Percentiles rank a stretch among this genome's conserved stretches.
These are phyloP conservation scores for Masnerella sp. DNA, from an alignment of 2,888 invertebrate genomes.

Conservation along the genomic window DNA sequence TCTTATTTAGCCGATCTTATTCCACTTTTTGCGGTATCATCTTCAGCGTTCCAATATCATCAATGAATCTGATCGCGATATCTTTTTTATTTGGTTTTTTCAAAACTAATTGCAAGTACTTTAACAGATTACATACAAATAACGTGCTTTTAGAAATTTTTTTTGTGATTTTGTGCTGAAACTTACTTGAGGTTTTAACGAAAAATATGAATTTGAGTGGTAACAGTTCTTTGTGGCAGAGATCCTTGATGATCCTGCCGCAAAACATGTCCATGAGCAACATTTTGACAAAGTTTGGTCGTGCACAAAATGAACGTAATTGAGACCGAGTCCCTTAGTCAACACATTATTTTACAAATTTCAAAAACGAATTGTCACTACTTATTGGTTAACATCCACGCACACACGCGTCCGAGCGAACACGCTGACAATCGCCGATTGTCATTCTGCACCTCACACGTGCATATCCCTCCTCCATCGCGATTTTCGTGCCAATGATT, in stretches of 20 bases:
- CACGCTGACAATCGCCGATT: constrained; percentile 54
- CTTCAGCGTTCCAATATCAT: neutral
- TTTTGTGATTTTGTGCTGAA: too few species aligned
- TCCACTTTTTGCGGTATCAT: neutral
- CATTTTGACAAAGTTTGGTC: constrained; percentile 66
- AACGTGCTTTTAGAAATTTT: too few species aligned
- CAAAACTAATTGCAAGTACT: neutral
- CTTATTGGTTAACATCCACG: constrained; percentile 38
- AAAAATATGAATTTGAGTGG: constrained; percentile 88
- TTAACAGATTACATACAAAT: neutral
- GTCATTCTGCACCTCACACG: constrained; percentile 55
- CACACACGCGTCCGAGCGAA: constrained; percentile 46
- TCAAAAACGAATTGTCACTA: constrained; percentile 37
- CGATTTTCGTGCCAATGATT: constrained; percentile 51
- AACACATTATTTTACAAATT: constrained; percentile 27
- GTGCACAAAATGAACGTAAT: constrained; percentile 15
- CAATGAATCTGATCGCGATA: neutral
- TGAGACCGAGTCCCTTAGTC: neutral
- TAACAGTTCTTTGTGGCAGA: constrained; percentile 84
- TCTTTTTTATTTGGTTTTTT: neutral
- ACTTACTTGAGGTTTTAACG: constrained; percentile 88
- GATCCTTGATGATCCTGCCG: constrained; percentile 83
- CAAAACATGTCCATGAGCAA: constrained; percentile 81
- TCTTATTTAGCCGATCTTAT: neutral
- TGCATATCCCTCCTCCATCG: constrained; percentile 55